These are phyloP conservation scores for Pachyramphus minor DNA, from an alignment of 2,113 vertebrate genomes.

Conservation along the genomic window DNA sequence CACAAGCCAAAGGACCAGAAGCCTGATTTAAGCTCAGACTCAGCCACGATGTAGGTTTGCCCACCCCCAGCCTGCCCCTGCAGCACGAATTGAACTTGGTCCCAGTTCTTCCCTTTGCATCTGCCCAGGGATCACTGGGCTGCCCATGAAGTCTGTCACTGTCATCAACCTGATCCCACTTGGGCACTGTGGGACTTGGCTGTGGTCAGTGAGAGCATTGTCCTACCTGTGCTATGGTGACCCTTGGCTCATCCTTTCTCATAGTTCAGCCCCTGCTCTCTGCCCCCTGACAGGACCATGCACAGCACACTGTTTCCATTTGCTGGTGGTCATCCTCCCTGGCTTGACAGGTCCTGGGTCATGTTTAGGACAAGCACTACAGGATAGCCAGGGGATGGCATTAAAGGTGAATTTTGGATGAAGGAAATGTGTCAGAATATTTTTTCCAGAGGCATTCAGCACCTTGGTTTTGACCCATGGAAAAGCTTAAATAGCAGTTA, in stretches of 20 bases:
- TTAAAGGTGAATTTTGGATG: not conserved
- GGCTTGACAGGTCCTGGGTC: not conserved
- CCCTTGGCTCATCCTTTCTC: not conserved
- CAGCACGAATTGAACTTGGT: not conserved
- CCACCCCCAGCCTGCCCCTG: not conserved
- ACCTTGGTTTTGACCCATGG: not conserved
- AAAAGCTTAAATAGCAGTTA: not conserved
- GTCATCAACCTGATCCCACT: not conserved
- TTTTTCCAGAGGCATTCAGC: not conserved
- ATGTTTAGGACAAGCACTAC: not conserved
- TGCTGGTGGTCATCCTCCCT: not conserved
- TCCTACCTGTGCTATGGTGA: not conserved
- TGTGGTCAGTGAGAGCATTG: not conserved
- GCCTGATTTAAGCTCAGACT: not conserved
- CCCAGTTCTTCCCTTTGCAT: not conserved
- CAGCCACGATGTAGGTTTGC: fast-evolving
- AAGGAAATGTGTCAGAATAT: not conserved
- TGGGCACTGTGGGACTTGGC: not conserved
- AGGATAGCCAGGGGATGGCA: not conserved
- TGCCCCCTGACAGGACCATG: not conserved
- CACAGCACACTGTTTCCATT: not conserved
- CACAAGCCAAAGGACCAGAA: not conserved
- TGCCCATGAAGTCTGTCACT: not conserved
- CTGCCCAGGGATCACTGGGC: not conserved
- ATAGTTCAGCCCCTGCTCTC: not conserved